phyloP scores from a whole-genome alignment of 1,140 invertebrate genomes.

The Macrosteles quadrilineatus region DNA sequence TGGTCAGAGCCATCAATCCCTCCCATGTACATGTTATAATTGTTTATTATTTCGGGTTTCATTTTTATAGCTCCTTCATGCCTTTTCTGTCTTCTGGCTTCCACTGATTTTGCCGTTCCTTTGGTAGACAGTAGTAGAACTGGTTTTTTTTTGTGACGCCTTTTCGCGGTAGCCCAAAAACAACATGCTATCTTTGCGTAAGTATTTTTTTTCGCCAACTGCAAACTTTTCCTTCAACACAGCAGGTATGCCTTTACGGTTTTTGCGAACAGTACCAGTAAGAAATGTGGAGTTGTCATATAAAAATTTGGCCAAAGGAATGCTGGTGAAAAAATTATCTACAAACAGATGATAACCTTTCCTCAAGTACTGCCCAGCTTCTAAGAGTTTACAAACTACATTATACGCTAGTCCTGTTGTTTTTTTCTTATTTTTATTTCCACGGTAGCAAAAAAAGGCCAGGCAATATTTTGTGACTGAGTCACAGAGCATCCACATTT shows the following conservation, averaged over 20 bases:
- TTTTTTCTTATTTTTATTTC: slow-evolving; percentile 38
- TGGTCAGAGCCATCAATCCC: slow-evolving; percentile 37
- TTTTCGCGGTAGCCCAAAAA: slow-evolving; percentile 13
- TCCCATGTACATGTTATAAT: slow-evolving; percentile 38
- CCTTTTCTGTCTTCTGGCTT: background rate
- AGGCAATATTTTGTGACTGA: slow-evolving; percentile 42
- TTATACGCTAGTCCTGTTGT: slow-evolving; percentile 40
- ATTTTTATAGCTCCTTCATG: slow-evolving; percentile 7
- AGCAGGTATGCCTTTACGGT: slow-evolving; percentile 26
- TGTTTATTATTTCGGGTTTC: slow-evolving; percentile 14
- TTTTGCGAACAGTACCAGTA: slow-evolving; percentile 16
- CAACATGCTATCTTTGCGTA: background rate
- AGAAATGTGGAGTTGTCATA: background rate
- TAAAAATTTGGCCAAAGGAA: slow-evolving; percentile 9
- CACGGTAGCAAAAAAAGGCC: slow-evolving; percentile 36
- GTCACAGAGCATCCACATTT: slow-evolving; percentile 43
- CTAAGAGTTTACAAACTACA: slow-evolving; percentile 42
- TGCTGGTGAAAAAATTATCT: slow-evolving; percentile 35
- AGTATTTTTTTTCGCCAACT: slow-evolving; percentile 26
- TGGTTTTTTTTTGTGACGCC: background rate
- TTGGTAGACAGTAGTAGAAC: slow-evolving; percentile 11
- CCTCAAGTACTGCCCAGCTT: slow-evolving; percentile 41
- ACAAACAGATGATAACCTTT: slow-evolving; percentile 43
- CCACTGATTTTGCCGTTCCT: background rate
- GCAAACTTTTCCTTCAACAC: slow-evolving; percentile 15